Evolutionary conservation across 92 coral and sea anemone species (phyloP).

Genomic region (Epizoanthus illoricatus): DNA sequence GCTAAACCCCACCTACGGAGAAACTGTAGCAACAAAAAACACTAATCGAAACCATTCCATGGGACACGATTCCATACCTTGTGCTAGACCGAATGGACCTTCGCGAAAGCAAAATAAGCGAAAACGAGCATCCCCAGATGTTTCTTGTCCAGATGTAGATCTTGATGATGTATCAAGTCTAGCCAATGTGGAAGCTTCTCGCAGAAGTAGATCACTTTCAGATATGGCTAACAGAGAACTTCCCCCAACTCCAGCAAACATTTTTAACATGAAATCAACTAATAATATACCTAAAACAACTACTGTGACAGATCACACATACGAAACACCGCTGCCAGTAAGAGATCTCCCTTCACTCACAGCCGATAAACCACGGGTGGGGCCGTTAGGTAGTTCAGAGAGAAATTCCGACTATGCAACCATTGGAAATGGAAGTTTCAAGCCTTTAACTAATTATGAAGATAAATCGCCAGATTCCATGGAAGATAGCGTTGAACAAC

Average conservation of each 20-base stretch:
- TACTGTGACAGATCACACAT: background rate
- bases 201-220: background rate
- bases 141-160: background rate
- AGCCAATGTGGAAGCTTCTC: background rate
- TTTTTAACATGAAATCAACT: background rate
- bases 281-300: background rate
- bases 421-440: background rate
- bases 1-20: background rate
- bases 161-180: background rate
- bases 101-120: background rate
- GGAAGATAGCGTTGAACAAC: background rate
- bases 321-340: background rate
- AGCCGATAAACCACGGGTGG: background rate
- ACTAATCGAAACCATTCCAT: background rate
- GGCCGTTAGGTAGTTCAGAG: background rate
- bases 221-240: constrained; percentile 7
- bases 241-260: background rate
- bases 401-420: background rate
- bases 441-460: too few relatives aligned
- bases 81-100: too few relatives aligned
- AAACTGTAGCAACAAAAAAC: background rate
- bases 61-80: background rate
- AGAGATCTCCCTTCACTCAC: background rate
- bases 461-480: background rate
- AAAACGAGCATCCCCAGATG: background rate